Evolutionary conservation across 2,888 invertebrate species (phyloP).

Genomic region (Nemotelus nigrinus): DNA sequence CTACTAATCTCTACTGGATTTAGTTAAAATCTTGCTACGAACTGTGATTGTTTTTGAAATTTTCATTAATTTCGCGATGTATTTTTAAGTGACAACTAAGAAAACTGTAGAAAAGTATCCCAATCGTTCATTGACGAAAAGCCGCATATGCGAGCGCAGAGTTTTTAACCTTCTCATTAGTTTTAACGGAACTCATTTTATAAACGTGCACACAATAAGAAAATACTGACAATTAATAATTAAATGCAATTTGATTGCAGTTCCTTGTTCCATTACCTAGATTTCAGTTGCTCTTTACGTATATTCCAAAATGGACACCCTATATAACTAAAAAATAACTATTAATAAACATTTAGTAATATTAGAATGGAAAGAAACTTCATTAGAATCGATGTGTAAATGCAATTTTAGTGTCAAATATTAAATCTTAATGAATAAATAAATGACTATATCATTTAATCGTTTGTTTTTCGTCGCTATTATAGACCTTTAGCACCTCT

Average conservation of each 20-base stretch:
- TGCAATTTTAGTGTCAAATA: conserved; percentile 46
- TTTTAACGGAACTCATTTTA: conserved; percentile 10
- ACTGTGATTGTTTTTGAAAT: conserved; percentile 40
- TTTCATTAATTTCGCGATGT: conserved; percentile 12
- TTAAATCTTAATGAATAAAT: conserved; percentile 25
- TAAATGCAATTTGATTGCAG: conserved; percentile 40
- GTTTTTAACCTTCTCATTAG: conserved; percentile 12
- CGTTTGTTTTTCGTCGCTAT: too few relatives aligned
- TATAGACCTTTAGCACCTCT: too few relatives aligned
- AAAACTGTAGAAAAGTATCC: background rate
- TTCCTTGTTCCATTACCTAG: conserved; percentile 16
- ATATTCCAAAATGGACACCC: background rate
- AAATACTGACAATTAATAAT: conserved; percentile 3
- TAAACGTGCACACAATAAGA: background rate
- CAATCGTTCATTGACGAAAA: background rate
- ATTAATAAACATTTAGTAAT: conserved; percentile 18
- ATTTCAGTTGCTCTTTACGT: conserved; percentile 25
- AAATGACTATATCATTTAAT: background rate
- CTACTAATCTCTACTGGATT: conserved; percentile 14
- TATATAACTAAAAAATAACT: conserved; percentile 23
- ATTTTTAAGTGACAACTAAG: conserved; percentile 12
- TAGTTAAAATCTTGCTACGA: conserved; percentile 27
- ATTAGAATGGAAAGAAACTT: conserved; percentile 10
- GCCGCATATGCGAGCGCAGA: background rate
- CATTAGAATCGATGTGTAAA: conserved; percentile 45